Evolutionary conservation across 64 coral and sea anemone species (phyloP), one percentile per base, ranked within the genome.

Genomic region (Dendrophyllia cribrosa): DNA sequence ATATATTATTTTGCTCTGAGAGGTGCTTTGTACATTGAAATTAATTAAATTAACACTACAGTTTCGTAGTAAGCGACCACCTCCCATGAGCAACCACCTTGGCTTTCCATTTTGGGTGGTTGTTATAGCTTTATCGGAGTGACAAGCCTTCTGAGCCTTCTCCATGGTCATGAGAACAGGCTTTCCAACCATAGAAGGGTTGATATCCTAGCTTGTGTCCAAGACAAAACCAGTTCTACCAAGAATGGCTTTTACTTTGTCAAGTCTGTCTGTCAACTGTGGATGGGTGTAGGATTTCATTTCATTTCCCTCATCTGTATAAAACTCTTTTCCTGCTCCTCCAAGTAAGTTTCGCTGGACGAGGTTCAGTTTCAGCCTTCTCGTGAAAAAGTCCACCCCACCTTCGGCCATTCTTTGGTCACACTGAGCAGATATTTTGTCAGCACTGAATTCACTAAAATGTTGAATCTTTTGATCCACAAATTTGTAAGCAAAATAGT

Each of bases 241-340:
- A 10, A 66, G 43, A 19, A 84, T 84, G 10, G 8, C 5, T 62
- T 51, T 55, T 24, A 90, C 62, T 70, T 79, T 79, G 17, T 68
- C 46, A 16, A 96, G 72, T 74, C 93, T 93, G 24, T 95, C 94
- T 72, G 93, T 95, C 23, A 98, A 71, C 75, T 87, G 86, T 78
- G 96, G 96, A 81, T 98, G 96, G 3, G 87, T 86, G 53, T 81
- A 92, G 62, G 82, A 80, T 67, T 85, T 90, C 6, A 90, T 60
- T 66, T 87, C 85, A 89, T 98, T 83, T 58, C 96, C 96, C 49
- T 95, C 91, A 50, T 95, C 83, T 17, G 93, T 90, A 58, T 81
- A 98, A 58, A 86, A 66, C 15, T 23, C 49, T n/a, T 90, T 70
- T 2, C 96, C 96, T 65, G 80, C 43, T 67, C 82, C 59, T 43